A percentile compares a stretch with the other conserved stretches of the same genome.
Evolutionary conservation across 2,113 vertebrate genomes (phyloP).

Genomic region (Symphodus melops): DNA sequence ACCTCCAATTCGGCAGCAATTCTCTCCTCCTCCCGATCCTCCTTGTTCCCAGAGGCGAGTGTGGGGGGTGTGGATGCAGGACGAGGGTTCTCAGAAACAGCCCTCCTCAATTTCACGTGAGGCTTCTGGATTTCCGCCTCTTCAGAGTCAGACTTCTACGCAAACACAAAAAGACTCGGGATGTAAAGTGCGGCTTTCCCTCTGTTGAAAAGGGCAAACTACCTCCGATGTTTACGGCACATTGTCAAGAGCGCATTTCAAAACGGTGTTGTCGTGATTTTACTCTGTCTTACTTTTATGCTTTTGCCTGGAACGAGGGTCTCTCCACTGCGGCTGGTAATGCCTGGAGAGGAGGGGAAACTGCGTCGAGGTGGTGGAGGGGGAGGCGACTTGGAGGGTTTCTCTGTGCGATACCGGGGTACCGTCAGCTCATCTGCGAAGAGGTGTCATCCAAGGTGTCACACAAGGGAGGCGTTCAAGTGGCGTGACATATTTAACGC

Average conservation of each 20-base stretch:
- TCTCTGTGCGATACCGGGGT: slow-evolving; percentile 94
- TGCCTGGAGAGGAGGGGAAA: slow-evolving; percentile 93
- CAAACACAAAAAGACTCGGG: slow-evolving; percentile 4
- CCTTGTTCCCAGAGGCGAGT: slow-evolving; percentile 88
- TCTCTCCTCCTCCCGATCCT: slow-evolving; percentile 88
- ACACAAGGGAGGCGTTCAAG: background rate
- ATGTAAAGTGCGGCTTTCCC: background rate
- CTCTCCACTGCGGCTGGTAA: slow-evolving; percentile 94
- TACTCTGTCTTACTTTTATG: slow-evolving; percentile 75
- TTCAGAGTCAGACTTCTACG: slow-evolving; percentile 92
- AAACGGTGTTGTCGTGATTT: background rate
- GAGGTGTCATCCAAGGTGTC: background rate
- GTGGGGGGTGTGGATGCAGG: slow-evolving; percentile 93
- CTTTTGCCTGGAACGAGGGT: slow-evolving; percentile 92
- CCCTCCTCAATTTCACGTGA: slow-evolving; percentile 91
- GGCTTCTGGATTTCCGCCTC: slow-evolving; percentile 92
- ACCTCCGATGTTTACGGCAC: background rate
- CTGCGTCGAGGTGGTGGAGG: slow-evolving; percentile 94
- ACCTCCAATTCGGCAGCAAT: slow-evolving; percentile 94
- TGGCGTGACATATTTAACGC: background rate
- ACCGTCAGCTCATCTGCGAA: slow-evolving; percentile 91
- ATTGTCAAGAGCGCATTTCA: background rate
- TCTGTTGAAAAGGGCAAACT: background rate
- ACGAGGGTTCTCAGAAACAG: slow-evolving; percentile 92
- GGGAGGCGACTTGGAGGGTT: slow-evolving; percentile 96